Base-by-base conservation (phyloP, 2,797 vertebrate genomes). In the Pseudotriccus pelzelni region DNA sequence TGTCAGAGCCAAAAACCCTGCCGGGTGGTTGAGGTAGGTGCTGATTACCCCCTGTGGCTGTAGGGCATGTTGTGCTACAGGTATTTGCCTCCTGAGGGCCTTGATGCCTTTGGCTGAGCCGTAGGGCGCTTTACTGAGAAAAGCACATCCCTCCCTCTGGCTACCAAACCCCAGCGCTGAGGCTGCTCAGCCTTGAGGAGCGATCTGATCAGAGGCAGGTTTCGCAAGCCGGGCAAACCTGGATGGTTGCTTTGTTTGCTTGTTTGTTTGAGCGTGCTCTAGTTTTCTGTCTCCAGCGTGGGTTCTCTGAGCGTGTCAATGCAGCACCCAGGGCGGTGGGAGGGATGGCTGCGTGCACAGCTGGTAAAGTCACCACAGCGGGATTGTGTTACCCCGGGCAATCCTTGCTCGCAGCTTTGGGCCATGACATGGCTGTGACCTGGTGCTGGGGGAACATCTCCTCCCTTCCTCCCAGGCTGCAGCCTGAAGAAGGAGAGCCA, bases 191-290 rank as follows among this genome's bases (percentile, higher is more conserved):
- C 28, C 28, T 28, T 9, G 52, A 58, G 77, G 39, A 82, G 34
- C 2, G 3, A 68, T 89, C 34, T 21, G 66, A 78, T 90, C 74
- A 53, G 59, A 62, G 39, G 28, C 22, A 23, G 70, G 63, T 84
- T 94, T 84, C 16, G 7, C 68, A 90, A 87, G 63, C 28, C 2
- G 0, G 46, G 66, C 47, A 78, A 81, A 84, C 58, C 47, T 56
- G 44, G 58, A 52, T 59, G 50, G 55, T 27, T 32, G 53, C 70
- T 93, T 82, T 66, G 56, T 77, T 91, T 86, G 50, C 77, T 87
- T 92, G 81, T 82, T 47, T 44, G 43, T 92, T 63, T 53, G 68
- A 85, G 44, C 17, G n/a, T 52, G 78, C 58, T 78, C 79, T 84
- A 22, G 1, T 43, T 85, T 87, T 76, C 2, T 2, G 1, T 90